phyloP scores from a whole-genome alignment of 2,888 invertebrate genomes.

The Gibbula magus region DNA sequence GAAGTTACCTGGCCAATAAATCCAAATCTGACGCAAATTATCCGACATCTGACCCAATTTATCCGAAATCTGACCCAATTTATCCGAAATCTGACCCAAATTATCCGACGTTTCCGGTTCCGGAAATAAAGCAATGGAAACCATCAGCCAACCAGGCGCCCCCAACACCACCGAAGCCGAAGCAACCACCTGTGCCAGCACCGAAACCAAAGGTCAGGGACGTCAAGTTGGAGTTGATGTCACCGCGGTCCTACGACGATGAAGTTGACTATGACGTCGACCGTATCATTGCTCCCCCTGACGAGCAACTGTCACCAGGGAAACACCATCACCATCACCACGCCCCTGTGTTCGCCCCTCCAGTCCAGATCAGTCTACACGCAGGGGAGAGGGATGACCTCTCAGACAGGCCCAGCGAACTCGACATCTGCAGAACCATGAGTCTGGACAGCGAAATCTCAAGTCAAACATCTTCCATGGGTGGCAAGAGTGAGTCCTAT shows the following conservation, averaged over 20 bases:
- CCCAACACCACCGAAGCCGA: constrained; percentile 22
- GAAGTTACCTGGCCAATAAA: too few species aligned
- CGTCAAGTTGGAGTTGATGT: constrained; percentile 26
- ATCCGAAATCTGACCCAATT: not conserved
- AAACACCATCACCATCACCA: constrained; percentile 42
- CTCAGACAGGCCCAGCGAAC: constrained; percentile 23
- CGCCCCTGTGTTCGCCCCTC: constrained; percentile 62
- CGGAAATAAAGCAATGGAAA: not conserved
- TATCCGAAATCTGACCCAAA: not conserved
- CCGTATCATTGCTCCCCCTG: not conserved
- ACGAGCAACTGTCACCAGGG: constrained; percentile 21
- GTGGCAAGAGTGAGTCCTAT: constrained; percentile 44
- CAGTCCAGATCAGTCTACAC: constrained; percentile 49
- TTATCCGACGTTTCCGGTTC: not conserved
- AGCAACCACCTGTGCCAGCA: constrained; percentile 9
- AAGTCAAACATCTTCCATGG: constrained; percentile 42
- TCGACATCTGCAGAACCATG: constrained; percentile 29
- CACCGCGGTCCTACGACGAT: constrained; percentile 15
- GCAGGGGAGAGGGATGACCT: constrained; percentile 20
- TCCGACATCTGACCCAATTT: not conserved
- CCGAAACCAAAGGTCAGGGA: constrained; percentile 31
- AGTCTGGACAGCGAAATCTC: constrained; percentile 46
- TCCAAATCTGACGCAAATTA: not conserved
- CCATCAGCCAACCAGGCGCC: not conserved
- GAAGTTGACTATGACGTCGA: constrained; percentile 9